A percentile compares a stretch with the other conserved stretches of the same genome.
These are phyloP conservation scores for Zaprionus ghesquierei DNA, from an alignment of 1,140 invertebrate genomes.

Conservation along the genomic window DNA sequence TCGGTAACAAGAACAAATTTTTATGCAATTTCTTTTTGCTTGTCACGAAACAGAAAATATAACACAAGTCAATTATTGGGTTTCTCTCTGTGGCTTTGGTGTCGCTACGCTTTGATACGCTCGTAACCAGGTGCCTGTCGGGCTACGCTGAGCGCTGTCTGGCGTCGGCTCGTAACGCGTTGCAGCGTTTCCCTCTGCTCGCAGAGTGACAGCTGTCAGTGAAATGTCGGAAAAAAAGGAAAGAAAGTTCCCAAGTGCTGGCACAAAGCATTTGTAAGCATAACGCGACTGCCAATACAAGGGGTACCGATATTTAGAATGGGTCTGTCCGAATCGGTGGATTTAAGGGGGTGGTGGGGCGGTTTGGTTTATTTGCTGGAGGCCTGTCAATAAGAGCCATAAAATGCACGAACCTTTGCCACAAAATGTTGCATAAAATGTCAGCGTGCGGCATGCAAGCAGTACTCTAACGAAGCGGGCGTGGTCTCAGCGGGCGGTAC, in stretches of 20 bases:
- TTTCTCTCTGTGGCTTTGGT: not conserved
- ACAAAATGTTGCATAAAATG: slow-evolving; percentile 53
- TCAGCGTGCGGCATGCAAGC: slow-evolving; percentile 9
- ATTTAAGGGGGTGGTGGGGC: not conserved
- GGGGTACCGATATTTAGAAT: not conserved
- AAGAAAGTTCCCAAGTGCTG: slow-evolving; percentile 10
- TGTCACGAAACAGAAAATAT: not conserved
- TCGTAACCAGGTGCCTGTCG: not conserved
- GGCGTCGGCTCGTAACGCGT: not conserved
- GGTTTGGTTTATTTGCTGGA: not conserved
- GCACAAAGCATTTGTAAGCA: not conserved
- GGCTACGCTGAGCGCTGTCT: not conserved
- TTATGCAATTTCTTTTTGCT: not conserved
- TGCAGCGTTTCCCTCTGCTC: not conserved
- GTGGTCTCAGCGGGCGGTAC: slow-evolving; percentile 9
- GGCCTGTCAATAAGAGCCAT: slow-evolving; percentile 39
- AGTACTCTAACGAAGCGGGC: slow-evolving; percentile 10
- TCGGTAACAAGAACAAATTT: not conserved
- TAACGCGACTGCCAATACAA: not conserved
- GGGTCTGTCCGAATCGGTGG: not conserved
- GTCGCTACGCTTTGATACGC: not conserved
- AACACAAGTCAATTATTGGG: not conserved
- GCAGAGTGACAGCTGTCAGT: slow-evolving; percentile 38
- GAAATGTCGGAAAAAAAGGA: slow-evolving; percentile 13
- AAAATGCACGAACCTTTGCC: slow-evolving; percentile 30